Evolutionary conservation across 2,113 vertebrate genomes (phyloP).

Genomic region (Hemicordylus capensis): DNA sequence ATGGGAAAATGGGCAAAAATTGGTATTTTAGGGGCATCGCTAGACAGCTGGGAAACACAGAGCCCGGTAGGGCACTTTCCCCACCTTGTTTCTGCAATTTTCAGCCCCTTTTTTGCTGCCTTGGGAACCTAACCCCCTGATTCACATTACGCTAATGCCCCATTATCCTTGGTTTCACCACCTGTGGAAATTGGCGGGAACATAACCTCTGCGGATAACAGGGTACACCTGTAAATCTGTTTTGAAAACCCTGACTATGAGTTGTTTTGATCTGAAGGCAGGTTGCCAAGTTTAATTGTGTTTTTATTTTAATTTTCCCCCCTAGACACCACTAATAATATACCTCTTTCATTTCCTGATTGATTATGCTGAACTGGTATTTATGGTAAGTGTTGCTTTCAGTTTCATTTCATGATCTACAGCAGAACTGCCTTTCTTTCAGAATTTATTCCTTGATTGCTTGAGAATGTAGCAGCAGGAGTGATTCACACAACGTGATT

Average conservation of each 20-base stretch:
- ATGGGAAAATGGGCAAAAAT: too few species aligned
- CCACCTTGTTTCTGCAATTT: too few species aligned
- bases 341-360: constrained; percentile 97
- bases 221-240: too few species aligned
- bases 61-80: too few species aligned
- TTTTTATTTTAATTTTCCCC: constrained; percentile 48
- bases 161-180: too few species aligned
- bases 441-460: not conserved
- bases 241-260: not conserved
- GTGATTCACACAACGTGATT: not conserved
- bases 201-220: too few species aligned
- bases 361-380: constrained; percentile 95
- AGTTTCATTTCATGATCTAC: not conserved
- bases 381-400: constrained; percentile 86
- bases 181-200: too few species aligned
- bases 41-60: too few species aligned
- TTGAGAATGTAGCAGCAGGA: not conserved
- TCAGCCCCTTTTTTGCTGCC: too few species aligned
- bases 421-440: not conserved
- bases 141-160: too few species aligned
- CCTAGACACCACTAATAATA: constrained; percentile 93
- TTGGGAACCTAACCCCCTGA: too few species aligned
- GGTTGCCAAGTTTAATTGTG: constrained; percentile 21
- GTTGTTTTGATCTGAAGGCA: not conserved
- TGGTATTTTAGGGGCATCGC: too few species aligned